Evolutionary conservation across 1,140 invertebrate genomes (phyloP).

Genomic region (Phortica variegata): DNA sequence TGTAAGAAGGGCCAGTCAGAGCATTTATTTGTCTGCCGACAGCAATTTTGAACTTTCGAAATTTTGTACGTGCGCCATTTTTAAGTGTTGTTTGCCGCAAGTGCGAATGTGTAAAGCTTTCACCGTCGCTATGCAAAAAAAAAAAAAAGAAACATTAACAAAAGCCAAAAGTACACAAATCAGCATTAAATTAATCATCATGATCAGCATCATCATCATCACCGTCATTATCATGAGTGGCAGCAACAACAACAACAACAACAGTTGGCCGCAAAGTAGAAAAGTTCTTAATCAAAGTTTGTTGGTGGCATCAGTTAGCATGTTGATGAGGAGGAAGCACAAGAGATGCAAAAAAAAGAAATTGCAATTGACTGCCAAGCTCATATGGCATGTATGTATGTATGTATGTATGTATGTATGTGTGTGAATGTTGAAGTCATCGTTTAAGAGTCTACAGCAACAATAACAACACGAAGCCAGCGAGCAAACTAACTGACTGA

Average conservation of each 20-base stretch:
- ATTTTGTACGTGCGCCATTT: too few species aligned
- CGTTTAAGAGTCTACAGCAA: too few species aligned
- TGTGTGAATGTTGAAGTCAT: conserved; percentile 2
- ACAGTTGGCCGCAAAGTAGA: conserved; percentile 6
- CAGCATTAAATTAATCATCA: conserved; percentile 6
- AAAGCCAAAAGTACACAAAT: too few species aligned
- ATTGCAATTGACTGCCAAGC: conserved; percentile 3
- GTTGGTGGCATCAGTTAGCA: too few species aligned
- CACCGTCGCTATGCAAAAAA: too few species aligned
- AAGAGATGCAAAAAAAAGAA: background rate
- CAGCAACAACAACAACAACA: conserved; percentile 20
- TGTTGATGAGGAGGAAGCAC: background rate
- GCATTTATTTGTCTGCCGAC: conserved; percentile 24
- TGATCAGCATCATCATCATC: too few species aligned
- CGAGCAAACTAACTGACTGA: conserved; percentile 12
- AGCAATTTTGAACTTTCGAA: conserved; percentile 29
- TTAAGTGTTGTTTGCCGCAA: conserved; percentile 3
- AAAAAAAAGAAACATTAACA: too few species aligned
- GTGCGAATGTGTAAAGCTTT: conserved; percentile 49
- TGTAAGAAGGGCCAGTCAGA: too few species aligned
- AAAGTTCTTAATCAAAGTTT: conserved; percentile 20
- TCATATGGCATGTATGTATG: too few species aligned
- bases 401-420: too few species aligned
- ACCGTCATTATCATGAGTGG: too few species aligned
- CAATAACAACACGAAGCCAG: conserved; percentile 14